Conservation (phyloP, 2,113 vertebrate species). For the Seriola aureovittata region DNA sequence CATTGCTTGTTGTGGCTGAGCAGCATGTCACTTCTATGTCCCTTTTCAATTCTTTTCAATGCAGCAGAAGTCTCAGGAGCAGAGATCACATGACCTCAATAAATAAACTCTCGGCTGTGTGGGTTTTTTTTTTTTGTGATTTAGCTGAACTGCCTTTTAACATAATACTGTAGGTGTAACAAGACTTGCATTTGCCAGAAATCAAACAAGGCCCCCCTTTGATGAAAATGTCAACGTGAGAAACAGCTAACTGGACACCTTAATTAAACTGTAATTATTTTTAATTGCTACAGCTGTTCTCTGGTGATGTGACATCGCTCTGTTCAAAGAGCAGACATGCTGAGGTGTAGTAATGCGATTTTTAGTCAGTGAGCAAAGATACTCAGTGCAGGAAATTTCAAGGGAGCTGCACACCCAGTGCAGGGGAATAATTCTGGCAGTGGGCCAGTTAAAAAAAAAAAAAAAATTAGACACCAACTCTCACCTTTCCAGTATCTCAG, state of each 20-base stretch:
- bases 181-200: not conserved
- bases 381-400: not conserved
- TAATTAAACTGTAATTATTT: conserved; percentile 1
- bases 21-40: not conserved
- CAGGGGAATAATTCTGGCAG: not conserved
- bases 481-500: conserved; percentile 92
- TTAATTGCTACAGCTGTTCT: conserved; percentile 13
- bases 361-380: not conserved
- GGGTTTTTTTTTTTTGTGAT: not conserved
- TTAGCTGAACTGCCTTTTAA: not conserved
- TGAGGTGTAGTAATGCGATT: not conserved
- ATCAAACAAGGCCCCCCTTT: not conserved
- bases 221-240: not conserved
- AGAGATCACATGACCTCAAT: not conserved
- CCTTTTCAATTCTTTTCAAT: not conserved
- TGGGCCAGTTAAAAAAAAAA: not conserved
- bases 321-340: not conserved
- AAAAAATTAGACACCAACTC: conserved; percentile 10
- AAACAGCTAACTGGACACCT: not conserved
- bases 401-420: not conserved
- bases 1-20: not conserved
- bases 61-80: not conserved
- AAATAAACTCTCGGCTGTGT: not conserved
- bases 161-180: not conserved
- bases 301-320: not conserved